Evolutionary conservation across 2,113 vertebrate genomes (phyloP), one percentile per base, ranked within the genome.

Genomic region (Columbina picui): DNA sequence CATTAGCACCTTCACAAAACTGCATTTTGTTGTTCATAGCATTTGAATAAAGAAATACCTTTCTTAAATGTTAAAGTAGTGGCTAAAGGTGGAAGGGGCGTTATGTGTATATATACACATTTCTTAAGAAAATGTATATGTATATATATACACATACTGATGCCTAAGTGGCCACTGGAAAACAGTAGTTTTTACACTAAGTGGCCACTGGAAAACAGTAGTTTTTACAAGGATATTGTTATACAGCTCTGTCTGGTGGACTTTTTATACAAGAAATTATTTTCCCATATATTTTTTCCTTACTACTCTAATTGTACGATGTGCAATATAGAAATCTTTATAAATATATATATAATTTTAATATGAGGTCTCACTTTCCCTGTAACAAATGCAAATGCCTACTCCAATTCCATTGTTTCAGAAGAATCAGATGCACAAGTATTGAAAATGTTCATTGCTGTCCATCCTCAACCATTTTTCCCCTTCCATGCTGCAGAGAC

Each of bases 31-130:
- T 4, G 0, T 71, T 57, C 5, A 4, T 19, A 63, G 10, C 6
- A 13, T 41, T 45, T 12, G 10, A n/a, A 16, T 67, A 30, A 36
- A n/a, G 2, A 1, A 75, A 45, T 7, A 41, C 1, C 9, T 82
- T 69, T 52, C 4, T 29, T 52, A 75, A 79, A 60, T 47, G 9
- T 34, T 68, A 61, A 36, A 84, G 45, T 2, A 7, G 1, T 22
- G 10, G 12, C 52, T 67, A 64, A 75, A 67, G 12, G 7, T 15
- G 2, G 7, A 41, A 0, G 9, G 2, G 12, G 4, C 2, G 4
- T 19, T 61, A 39, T 17, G 3, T 55, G 13, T 50, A 6, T 61
- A 56, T 17, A 23, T 41, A 26, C 6, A 70, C 2, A 17, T 32
- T 64, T 41, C 4, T 21, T 61, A 84, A 77, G 59, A 27, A 90